Evolutionary conservation across 2,888 invertebrate species (phyloP).

Genomic region (Drosophila macrospina): DNA sequence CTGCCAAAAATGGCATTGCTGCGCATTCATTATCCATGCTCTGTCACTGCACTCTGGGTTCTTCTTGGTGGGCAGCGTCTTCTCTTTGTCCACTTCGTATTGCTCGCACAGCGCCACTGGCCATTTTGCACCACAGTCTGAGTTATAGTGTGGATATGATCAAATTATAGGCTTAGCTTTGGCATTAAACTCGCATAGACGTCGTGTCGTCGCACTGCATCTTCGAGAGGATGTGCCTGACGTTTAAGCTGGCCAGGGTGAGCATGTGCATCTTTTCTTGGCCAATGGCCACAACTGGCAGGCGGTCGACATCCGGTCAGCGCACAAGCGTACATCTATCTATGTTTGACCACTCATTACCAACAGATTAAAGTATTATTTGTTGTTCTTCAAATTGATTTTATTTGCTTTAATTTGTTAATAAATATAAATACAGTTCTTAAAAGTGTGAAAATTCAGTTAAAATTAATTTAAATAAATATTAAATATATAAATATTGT

Average conservation of each 20-base stretch:
- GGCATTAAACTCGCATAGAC: slow-evolving; percentile 79
- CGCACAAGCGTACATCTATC: neutral
- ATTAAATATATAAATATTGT: no score
- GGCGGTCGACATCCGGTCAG: slow-evolving; percentile 60
- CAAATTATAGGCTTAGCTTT: slow-evolving; percentile 77
- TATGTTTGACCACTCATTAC: neutral
- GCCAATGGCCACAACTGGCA: slow-evolving; percentile 9
- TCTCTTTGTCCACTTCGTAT: neutral
- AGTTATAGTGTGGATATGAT: slow-evolving; percentile 82
- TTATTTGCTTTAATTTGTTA: neutral
- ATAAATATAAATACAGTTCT: neutral
- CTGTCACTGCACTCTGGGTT: slow-evolving; percentile 48
- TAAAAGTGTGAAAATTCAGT: no score
- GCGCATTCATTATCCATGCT: slow-evolving; percentile 75
- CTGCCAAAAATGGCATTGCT: slow-evolving; percentile 81
- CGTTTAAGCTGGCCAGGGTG: slow-evolving; percentile 27
- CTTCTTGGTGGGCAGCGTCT: slow-evolving; percentile 6
- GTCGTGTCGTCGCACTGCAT: slow-evolving; percentile 35
- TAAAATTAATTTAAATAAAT: no score
- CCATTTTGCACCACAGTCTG: slow-evolving; percentile 68
- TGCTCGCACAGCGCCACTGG: slow-evolving; percentile 66
- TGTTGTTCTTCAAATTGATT: neutral
- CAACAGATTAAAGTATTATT: neutral
- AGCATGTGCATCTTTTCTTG: slow-evolving; percentile 45
- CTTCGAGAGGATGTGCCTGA: slow-evolving; percentile 22